Evolutionary conservation across 2,888 invertebrate species (phyloP), one percentile per base, ranked within the genome.

Genomic region (Meloe dianella): DNA sequence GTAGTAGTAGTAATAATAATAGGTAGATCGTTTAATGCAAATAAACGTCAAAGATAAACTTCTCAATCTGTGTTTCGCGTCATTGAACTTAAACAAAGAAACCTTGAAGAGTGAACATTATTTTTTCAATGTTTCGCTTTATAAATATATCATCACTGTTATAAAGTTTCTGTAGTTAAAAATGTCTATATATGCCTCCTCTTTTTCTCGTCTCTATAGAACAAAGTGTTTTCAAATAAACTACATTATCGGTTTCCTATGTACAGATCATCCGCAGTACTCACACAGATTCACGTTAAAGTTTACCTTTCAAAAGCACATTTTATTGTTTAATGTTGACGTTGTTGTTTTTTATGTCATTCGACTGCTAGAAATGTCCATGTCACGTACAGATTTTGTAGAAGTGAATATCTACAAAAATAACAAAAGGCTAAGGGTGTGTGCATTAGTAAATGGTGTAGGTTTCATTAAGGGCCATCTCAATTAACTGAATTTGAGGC

Each of bases 401-500:
- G 73, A 73, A 74, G 2, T 27, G 71, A 71, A 77, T 77, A 77
- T 77, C n/a, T n/a, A n/a, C n/a, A n/a, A n/a, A n/a, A n/a, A n/a
- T n/a, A n/a, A n/a, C n/a, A n/a, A 77, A 77, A 74, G 74, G 54
- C 12, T 71, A 72, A 73, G 68, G 65, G 41, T 41, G 35, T 30
- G 6, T 38, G n/a, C n/a, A n/a, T 54, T 54, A 54, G 54, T 22
- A 24, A 24, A 71, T 68, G 74, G 77, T 77, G 73, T 77, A 75
- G 73, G 75, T 78, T 79, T 77, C 77, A 74, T 69, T 71, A 75
- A 77, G 74, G 76, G 72, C 74, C 54, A n/a, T 72, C 68, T 74
- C 74, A 78, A 79, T 79, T 78, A 77, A 77, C 75, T 77, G 75
- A 78, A 78, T 78, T 78, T 78, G 71, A 73, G 71, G 71, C 73